Conservation (phyloP, 2,888 invertebrate genomes). For the Diaphora mendica region DNA sequence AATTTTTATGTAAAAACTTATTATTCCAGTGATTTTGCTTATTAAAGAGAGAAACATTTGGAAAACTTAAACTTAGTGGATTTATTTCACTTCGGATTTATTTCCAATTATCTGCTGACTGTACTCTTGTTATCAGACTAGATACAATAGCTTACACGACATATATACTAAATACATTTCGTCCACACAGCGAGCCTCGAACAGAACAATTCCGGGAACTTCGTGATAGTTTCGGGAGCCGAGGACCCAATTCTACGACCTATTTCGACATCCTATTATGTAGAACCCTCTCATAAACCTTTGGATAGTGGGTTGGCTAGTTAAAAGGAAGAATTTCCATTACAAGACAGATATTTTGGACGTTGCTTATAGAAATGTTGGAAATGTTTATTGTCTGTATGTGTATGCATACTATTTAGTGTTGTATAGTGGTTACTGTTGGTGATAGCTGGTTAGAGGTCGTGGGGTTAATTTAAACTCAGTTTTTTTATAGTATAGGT, state of each 20-base stretch:
- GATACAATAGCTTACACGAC: constrained; percentile 9
- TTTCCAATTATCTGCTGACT: too few relatives aligned
- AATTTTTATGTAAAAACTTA: background rate
- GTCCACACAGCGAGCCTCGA: background rate
- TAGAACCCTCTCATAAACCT: constrained; percentile 31
- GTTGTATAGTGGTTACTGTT: background rate
- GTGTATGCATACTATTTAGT: background rate
- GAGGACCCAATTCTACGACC: constrained; percentile 39
- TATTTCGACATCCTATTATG: constrained; percentile 40
- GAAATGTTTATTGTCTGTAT: background rate
- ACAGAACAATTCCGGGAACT: constrained; percentile 39
- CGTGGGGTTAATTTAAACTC: background rate
- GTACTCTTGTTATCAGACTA: background rate
- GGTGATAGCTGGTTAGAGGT: background rate
- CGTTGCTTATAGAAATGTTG: background rate
- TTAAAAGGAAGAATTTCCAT: constrained; percentile 27
- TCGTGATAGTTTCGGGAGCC: constrained; percentile 25
- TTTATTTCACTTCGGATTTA: too few relatives aligned
- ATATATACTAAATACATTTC: constrained; percentile 12
- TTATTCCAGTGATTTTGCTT: too few relatives aligned
- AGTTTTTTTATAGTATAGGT: too few relatives aligned
- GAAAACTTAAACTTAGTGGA: too few relatives aligned
- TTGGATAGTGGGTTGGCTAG: constrained; percentile 24
- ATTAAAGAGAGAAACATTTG: too few relatives aligned
- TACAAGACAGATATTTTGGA: constrained; percentile 1